Conservation (phyloP, 2,113 vertebrate genomes). For the Albula glossodonta region DNA sequence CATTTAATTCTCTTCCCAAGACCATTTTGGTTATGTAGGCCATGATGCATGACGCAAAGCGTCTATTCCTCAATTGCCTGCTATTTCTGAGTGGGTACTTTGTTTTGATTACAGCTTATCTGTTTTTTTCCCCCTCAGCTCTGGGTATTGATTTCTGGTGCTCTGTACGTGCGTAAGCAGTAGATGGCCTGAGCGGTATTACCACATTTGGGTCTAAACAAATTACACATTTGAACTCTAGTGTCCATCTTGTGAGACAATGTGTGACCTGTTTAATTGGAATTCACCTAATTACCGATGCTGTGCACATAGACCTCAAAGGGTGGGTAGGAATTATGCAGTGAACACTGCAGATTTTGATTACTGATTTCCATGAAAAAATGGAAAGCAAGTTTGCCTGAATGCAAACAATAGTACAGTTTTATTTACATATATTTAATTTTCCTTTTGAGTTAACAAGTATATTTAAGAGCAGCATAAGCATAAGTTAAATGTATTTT, state of each 20-base stretch:
- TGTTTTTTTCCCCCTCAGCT: constrained; percentile 13
- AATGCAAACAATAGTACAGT: neutral
- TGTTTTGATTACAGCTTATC: constrained; percentile 35
- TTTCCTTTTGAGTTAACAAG: neutral
- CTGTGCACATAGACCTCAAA: neutral
- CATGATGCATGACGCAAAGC: neutral
- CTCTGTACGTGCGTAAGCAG: constrained; percentile 40
- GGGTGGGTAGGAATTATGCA: constrained; percentile 23
- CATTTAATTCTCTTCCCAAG: neutral
- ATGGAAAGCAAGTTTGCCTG: too few species aligned
- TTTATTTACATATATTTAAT: too few species aligned
- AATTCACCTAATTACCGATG: neutral
- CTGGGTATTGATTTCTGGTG: constrained; percentile 37
- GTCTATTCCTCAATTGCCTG: neutral
- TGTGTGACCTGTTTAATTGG: constrained; percentile 26
- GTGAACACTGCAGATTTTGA: neutral
- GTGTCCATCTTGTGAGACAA: constrained; percentile 5
- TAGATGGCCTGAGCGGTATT: constrained; percentile 26
- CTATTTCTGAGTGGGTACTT: constrained; percentile 19
- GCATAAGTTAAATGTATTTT: neutral
- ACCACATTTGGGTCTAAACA: neutral
- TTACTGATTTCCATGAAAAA: too few species aligned
- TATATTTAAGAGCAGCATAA: neutral
- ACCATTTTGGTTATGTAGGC: neutral
- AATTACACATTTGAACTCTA: neutral